Evolutionary conservation across 2,888 invertebrate genomes (phyloP).

Genomic region (Thelaira solivaga): DNA sequence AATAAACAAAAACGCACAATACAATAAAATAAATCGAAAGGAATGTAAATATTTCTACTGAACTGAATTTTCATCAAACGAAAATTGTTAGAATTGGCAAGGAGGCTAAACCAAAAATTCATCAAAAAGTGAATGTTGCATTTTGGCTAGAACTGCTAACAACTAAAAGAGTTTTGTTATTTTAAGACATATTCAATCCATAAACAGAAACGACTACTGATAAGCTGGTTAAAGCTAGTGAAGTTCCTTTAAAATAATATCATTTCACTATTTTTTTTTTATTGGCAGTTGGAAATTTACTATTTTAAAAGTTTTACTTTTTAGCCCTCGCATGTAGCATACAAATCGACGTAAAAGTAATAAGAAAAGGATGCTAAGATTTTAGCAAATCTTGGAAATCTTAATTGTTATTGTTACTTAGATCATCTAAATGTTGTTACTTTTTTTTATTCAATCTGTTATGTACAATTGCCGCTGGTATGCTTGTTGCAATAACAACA

Average conservation of each 20-base stretch:
- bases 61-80: not conserved
- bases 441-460: not conserved
- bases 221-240: no score
- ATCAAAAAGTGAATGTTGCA: not conserved
- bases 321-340: not conserved
- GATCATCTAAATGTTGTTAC: constrained; percentile 37
- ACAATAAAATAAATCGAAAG: constrained; percentile 46
- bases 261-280: no score
- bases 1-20: not conserved
- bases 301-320: no score
- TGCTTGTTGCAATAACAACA: constrained; percentile 17
- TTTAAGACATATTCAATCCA: no score
- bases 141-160: no score
- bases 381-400: constrained; percentile 23
- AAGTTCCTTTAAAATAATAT: no score
- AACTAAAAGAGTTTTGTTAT: no score
- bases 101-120: not conserved
- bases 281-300: no score
- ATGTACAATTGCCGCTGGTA: constrained; percentile 1
- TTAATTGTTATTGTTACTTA: constrained; percentile 54
- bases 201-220: no score
- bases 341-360: constrained; percentile 30
- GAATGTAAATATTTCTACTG: constrained; percentile 26
- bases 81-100: not conserved
- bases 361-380: constrained; percentile 24